These are phyloP conservation scores for Rhizomys pruinosus DNA, from an alignment of 2,113 vertebrate genomes.

Conservation along the genomic window DNA sequence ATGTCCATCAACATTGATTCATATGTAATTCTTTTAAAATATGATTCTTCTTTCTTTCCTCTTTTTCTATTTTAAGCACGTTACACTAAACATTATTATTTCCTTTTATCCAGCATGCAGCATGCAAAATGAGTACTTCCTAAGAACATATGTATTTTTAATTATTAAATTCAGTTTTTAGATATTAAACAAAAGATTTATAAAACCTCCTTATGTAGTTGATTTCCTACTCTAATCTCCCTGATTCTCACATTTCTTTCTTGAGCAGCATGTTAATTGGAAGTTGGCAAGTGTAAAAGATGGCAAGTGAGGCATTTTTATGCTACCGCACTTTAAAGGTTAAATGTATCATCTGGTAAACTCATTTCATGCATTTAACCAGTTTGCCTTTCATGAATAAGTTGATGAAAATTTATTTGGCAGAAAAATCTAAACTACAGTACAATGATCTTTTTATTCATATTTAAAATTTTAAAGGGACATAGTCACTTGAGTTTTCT, in stretches of 20 bases:
- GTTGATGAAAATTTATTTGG: constrained; percentile 30
- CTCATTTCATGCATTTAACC: constrained; percentile 48
- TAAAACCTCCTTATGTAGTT: neutral
- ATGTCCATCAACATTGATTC: neutral
- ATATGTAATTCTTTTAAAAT: neutral
- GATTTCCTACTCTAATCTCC: neutral
- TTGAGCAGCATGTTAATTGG: constrained; percentile 32
- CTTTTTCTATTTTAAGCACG: neutral
- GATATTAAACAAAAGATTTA: constrained; percentile 30
- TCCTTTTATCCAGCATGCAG: neutral
- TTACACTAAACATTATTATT: neutral
- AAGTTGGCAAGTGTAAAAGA: constrained; percentile 37
- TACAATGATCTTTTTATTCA: neutral
- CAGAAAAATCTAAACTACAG: constrained; percentile 32
- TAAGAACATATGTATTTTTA: neutral
- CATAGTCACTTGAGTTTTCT: constrained; percentile 52
- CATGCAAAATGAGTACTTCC: neutral
- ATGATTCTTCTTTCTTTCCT: neutral
- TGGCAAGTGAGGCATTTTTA: constrained; percentile 33
- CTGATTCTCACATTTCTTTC: constrained; percentile 13
- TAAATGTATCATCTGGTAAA: constrained; percentile 54
- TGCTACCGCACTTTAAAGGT: constrained; percentile 43
- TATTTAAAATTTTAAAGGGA: constrained; percentile 42
- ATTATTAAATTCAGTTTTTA: constrained; percentile 18
- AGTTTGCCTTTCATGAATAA: constrained; percentile 50